These are phyloP conservation scores for Eptatretus atami DNA, from an alignment of 2,797 vertebrate genomes.

Conservation along the genomic window DNA sequence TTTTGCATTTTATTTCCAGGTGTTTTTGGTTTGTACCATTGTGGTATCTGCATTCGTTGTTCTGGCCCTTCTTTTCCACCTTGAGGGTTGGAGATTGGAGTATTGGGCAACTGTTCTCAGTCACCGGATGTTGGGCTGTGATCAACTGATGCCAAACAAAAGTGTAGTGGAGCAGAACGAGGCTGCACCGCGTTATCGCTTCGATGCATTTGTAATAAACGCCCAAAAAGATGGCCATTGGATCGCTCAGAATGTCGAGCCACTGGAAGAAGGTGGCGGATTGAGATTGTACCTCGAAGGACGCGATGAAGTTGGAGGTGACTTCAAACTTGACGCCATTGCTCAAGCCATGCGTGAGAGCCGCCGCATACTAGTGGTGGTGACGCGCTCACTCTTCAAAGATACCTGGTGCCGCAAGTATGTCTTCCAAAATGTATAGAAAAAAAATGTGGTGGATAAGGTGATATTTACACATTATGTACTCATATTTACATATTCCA, in stretches of 20 bases:
- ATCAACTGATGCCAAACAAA: not conserved
- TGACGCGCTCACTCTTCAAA: slow-evolving; percentile 3
- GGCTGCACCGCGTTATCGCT: not conserved
- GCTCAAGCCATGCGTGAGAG: not conserved
- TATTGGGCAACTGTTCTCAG: slow-evolving; percentile 2
- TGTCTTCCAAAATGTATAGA: not conserved
- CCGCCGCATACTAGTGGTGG: not conserved
- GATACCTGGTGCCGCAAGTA: not conserved
- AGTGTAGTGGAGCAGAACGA: not conserved
- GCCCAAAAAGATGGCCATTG: not conserved
- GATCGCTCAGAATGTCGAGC: not conserved
- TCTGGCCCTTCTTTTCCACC: not conserved
- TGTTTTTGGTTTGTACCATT: not conserved
- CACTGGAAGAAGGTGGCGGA: not conserved
- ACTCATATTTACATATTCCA: too few relatives aligned
- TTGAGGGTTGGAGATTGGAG: slow-evolving; percentile 4
- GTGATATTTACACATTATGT: too few relatives aligned
- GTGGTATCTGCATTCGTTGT: not conserved
- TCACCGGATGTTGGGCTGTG: not conserved
- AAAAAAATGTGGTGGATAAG: too few relatives aligned
- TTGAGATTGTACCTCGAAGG: not conserved
- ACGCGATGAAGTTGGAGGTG: not conserved
- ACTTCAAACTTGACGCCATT: not conserved
- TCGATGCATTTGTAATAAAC: not conserved
- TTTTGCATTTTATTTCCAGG: too few relatives aligned